Percentiles rank a stretch among this genome's conserved stretches.
These are phyloP conservation scores for Azorinus chamasolen DNA, from an alignment of 2,888 invertebrate genomes.

Conservation along the genomic window DNA sequence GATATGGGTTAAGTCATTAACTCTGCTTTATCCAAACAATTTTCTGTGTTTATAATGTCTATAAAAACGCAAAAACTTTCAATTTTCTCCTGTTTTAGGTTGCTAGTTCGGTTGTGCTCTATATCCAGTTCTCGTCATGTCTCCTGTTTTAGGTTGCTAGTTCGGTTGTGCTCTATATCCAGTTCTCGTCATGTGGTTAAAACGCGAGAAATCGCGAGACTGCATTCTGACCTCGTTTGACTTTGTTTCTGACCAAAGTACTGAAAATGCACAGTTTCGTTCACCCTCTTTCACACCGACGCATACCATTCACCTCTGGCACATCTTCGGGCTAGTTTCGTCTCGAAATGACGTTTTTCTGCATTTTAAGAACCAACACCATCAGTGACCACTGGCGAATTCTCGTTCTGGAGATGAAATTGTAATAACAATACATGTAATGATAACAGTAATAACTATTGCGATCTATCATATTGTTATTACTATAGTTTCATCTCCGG, in stretches of 20 bases:
- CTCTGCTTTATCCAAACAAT: conserved; percentile 25
- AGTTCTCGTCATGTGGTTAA: conserved; percentile 75
- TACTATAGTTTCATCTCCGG: too few species aligned
- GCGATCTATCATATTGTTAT: too few species aligned
- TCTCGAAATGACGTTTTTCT: too few species aligned
- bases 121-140: conserved; percentile 74
- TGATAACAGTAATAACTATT: too few species aligned
- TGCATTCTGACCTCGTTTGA: conserved; percentile 59
- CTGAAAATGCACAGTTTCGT: not conserved
- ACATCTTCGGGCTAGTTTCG: too few species aligned
- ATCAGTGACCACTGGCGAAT: too few species aligned
- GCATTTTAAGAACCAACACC: too few species aligned
- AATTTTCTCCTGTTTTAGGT: conserved; percentile 69
- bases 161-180: conserved; percentile 75
- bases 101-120: conserved; percentile 77
- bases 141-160: conserved; percentile 73
- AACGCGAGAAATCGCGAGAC: conserved; percentile 70
- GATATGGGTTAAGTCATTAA: conserved; percentile 12
- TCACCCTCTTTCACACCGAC: too few species aligned
- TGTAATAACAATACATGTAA: too few species aligned
- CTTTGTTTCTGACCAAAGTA: conserved; percentile 21
- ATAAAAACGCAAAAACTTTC: conserved; percentile 34
- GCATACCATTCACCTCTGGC: too few species aligned
- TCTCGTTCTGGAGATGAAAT: too few species aligned
- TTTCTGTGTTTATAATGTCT: conserved; percentile 6